Conservation (phyloP, 2,797 vertebrate genomes). For the Danio tinwini region DNA sequence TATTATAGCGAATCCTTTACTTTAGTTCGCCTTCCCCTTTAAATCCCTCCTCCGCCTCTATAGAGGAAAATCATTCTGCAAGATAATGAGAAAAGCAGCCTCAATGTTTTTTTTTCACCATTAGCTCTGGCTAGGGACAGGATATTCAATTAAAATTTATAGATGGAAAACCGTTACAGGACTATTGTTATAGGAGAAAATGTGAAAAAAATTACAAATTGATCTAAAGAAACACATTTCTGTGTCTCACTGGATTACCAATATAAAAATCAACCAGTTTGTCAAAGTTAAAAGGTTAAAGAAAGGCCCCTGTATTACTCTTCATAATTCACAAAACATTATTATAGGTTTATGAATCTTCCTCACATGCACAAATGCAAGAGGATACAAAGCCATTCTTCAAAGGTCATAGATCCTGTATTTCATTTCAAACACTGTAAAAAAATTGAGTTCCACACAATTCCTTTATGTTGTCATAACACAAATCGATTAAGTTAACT, state of each 20-base stretch:
- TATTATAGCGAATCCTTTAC: too few species aligned
- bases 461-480: too few species aligned
- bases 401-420: not conserved
- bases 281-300: not conserved
- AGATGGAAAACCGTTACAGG: conserved; percentile 32
- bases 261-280: not conserved
- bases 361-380: not conserved
- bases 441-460: too few species aligned
- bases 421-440: not conserved
- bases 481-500: too few species aligned
- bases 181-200: conserved; percentile 36
- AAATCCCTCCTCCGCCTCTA: conserved; percentile 2
- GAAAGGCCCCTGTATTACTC: not conserved
- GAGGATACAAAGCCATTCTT: not conserved
- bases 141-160: conserved; percentile 41
- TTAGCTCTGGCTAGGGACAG: conserved; percentile 22
- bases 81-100: conserved; percentile 52
- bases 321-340: not conserved
- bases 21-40: conserved; percentile 11
- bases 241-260: not conserved
- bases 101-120: not conserved
- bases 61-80: conserved; percentile 22
- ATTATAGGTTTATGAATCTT: not conserved
- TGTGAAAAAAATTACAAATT: conserved; percentile 8
- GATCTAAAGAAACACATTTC: not conserved